phyloP scores from a whole-genome alignment of 1,140 invertebrate genomes.

The Calephelis virginiensis region DNA sequence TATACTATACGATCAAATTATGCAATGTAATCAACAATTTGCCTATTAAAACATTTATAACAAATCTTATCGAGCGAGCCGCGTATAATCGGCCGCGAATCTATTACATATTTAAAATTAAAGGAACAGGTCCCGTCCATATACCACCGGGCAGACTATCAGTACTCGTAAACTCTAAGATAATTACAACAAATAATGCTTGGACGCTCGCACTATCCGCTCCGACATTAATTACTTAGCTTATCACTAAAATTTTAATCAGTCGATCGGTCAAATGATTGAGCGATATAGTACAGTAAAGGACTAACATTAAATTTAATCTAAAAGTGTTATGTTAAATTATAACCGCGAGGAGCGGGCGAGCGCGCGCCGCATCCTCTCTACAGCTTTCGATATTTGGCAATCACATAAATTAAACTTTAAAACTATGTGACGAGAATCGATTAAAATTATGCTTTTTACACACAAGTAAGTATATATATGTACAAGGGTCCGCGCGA shows the following conservation, averaged over 20 bases:
- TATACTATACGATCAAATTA: slow-evolving; percentile 76
- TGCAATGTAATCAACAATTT: slow-evolving; percentile 72
- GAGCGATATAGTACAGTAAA: slow-evolving; percentile 78
- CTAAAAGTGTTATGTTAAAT: slow-evolving; percentile 77
- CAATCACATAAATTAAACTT: slow-evolving; percentile 75
- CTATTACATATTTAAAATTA: slow-evolving; percentile 49
- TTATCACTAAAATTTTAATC: slow-evolving; percentile 78
- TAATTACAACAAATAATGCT: slow-evolving; percentile 53
- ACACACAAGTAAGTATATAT: slow-evolving; percentile 72
- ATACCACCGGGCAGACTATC: slow-evolving; percentile 38
- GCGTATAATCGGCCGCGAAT: slow-evolving; percentile 36
- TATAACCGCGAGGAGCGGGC: slow-evolving; percentile 66
- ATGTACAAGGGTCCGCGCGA: slow-evolving; percentile 63
- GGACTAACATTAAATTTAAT: slow-evolving; percentile 79
- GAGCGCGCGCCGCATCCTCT: slow-evolving; percentile 52
- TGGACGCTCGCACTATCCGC: slow-evolving; percentile 33
- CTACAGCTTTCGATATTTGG: slow-evolving; percentile 74
- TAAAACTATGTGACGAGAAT: slow-evolving; percentile 74
- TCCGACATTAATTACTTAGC: slow-evolving; percentile 66
- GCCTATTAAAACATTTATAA: slow-evolving; percentile 70
- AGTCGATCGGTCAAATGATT: slow-evolving; percentile 78
- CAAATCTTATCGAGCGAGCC: slow-evolving; percentile 56
- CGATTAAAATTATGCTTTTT: slow-evolving; percentile 73
- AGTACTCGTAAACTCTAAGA: slow-evolving; percentile 55
- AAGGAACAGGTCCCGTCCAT: slow-evolving; percentile 45